Evolutionary conservation across 2,888 invertebrate genomes (phyloP).

Genomic region (Troides helena): DNA sequence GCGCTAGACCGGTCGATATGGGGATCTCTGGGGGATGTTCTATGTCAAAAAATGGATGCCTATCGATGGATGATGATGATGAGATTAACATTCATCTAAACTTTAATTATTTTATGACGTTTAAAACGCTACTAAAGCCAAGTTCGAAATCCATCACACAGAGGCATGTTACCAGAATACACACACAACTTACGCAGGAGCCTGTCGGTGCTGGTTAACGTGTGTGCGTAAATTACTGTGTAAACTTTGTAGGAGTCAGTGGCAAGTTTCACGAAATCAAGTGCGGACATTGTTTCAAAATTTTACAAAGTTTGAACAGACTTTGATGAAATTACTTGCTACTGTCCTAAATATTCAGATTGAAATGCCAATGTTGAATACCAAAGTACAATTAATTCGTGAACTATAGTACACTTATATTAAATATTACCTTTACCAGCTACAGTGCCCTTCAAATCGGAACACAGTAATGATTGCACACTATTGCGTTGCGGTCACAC

Average conservation of each 20-base stretch:
- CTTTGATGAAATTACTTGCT: constrained; percentile 17
- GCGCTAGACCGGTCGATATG: too few relatives aligned
- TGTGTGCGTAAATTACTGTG: constrained; percentile 1
- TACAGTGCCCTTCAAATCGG: too few relatives aligned
- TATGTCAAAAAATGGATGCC: too few relatives aligned
- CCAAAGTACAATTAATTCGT: background rate
- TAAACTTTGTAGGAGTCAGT: constrained; percentile 8
- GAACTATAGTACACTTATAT: too few relatives aligned
- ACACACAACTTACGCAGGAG: background rate
- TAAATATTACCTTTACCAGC: too few relatives aligned
- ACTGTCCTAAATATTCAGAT: constrained; percentile 7
- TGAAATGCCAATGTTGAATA: too few relatives aligned
- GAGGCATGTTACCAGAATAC: background rate
- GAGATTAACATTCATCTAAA: background rate
- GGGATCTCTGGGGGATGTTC: too few relatives aligned
- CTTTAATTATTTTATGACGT: background rate
- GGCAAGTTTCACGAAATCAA: constrained; percentile 16
- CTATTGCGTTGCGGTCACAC: too few relatives aligned
- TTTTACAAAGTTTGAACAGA: constrained; percentile 14
- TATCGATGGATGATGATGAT: too few relatives aligned
- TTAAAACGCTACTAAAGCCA: too few relatives aligned
- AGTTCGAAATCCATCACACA: background rate
- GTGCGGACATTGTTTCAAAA: constrained; percentile 19
- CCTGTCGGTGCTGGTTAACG: background rate
- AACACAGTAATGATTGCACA: too few relatives aligned